Percentiles rank a stretch among this genome's conserved stretches.
Conservation (phyloP, 2,888 invertebrate species). For the Lithosia quadra region DNA sequence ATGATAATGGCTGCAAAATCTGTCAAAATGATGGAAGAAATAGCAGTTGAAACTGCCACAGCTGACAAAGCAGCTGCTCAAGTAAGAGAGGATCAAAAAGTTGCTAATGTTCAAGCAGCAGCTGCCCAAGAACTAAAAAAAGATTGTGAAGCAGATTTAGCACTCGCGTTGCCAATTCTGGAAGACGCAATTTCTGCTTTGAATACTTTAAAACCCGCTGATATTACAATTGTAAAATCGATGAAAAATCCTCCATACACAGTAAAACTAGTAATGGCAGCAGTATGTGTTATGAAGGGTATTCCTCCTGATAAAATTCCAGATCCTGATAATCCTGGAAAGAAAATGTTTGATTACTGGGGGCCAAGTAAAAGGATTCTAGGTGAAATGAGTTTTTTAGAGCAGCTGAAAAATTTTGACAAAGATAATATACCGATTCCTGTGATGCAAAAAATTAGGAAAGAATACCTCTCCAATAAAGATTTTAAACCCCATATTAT, state of each 20-base stretch:
- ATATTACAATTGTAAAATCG: conserved; percentile 94
- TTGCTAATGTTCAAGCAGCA: conserved; percentile 95
- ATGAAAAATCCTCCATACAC: conserved; percentile 96
- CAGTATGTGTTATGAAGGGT: conserved; percentile 96
- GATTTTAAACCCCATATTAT: conserved; percentile 93
- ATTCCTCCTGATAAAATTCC: conserved; percentile 92
- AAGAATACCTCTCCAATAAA: conserved; percentile 91
- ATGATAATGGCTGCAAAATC: conserved; percentile 91
- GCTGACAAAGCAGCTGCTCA: conserved; percentile 93
- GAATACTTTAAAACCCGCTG: conserved; percentile 94
- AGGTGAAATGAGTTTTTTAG: conserved; percentile 93
- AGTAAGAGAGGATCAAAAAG: conserved; percentile 95
- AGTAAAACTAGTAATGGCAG: conserved; percentile 94
- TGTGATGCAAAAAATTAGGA: conserved; percentile 91
- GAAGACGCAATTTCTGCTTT: conserved; percentile 92
- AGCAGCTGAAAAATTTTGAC: conserved; percentile 92
- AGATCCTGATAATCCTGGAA: conserved; percentile 89
- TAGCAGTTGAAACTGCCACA: conserved; percentile 91
- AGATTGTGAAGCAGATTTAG: conserved; percentile 97
- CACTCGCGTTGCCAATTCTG: conserved; percentile 94
- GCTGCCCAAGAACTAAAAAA: conserved; percentile 93
- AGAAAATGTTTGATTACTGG: conserved; percentile 93
- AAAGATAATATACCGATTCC: conserved; percentile 93
- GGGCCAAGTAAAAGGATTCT: conserved; percentile 93
- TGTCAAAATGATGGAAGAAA: conserved; percentile 91